Base-by-base conservation (phyloP, 1,140 invertebrate species). In the Drosophila funebris region DNA sequence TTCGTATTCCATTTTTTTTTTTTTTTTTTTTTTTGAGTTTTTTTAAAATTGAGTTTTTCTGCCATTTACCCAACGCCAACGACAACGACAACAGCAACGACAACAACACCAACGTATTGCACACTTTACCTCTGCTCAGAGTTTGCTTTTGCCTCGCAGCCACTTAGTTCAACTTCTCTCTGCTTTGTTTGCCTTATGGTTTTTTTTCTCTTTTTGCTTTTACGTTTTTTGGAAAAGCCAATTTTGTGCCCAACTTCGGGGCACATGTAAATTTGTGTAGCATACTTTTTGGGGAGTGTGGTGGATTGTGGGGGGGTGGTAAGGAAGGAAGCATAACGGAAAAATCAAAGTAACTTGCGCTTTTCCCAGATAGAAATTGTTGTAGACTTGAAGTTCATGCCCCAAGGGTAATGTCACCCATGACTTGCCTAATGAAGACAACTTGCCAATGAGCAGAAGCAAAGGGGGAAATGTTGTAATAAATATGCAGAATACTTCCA, bases 21-120 rank as follows among this genome's bases (percentile, higher is more conserved):
- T 76, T 81, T 73, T 73, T 63, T 76, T 73, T 81, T 70, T 69
- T 62, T 73, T n/a, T n/a, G n/a, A 57, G 43, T 73, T 78, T 82
- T 82, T 82, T 75, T 54, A 57, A 83, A 83, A 83, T 83, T 83
- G 79, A 83, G 80, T 83, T 83, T 83, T 81, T 76, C 62, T 73
- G 78, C 53, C 78, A 60, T 50, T 60, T 61, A 13, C 44, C 31
- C 29, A 67, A n/a, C n/a, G 4, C 24, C n/a, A n/a, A n/a, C n/a
- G n/a, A n/a, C n/a, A n/a, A n/a, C n/a, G n/a, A n/a, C n/a, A n/a
- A n/a, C n/a, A n/a, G n/a, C n/a, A n/a, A n/a, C n/a, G n/a, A n/a
- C n/a, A n/a, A n/a, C n/a, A n/a, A n/a, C n/a, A n/a, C n/a, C n/a
- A n/a, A 13, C 43, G 13, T n/a, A 5, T 14, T n/a, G 13, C 27